Evolutionary conservation across 2,797 vertebrate species (phyloP), one percentile per base, ranked within the genome.

Genomic region (Syngnathus acus): DNA sequence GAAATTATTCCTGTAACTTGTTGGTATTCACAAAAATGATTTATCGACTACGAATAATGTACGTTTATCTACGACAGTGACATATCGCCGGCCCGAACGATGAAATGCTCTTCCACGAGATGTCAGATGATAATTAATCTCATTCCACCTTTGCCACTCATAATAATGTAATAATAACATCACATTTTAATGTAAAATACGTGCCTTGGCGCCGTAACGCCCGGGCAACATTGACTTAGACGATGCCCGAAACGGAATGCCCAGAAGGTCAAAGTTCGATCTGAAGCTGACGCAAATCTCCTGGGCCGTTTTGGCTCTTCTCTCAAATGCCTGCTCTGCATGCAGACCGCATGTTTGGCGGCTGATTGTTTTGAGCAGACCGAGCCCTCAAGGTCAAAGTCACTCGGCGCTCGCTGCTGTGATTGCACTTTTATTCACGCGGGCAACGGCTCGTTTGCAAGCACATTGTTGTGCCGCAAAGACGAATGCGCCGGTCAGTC

Each of bases 371-470:
- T 72, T 5, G 64, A 71, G 67, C 64, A 32, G 60, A 55, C 51
- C 61, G 0, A 65, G 64, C 68, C 67, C 39, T 37, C 70, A 78
- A 80, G 77, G 82, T 82, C 72, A 69, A 74, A 76, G 81, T 77
- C 60, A 53, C 75, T n/a, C 65, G 0, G 32, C 37, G 58, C 68
- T 81, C 64, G 64, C 75, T 53, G 67, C 67, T 4, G 66, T 63
- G 80, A 86, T 81, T 80, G 71, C 65, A 58, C 70, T 76, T 57
- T 83, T 68, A 79, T 81, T 82, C 65, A 43, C 62, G 10, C 65
- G 64, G 26, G 58, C n/a, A 50, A 37, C 16, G 4, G 19, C 62
- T 21, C 62, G 64, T 45, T 61, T 19, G 0, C 19, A 53, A 1
- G 19, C 19, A 17, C 23, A 37, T 32, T 48, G 11, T 47, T 47